phyloP scores from a whole-genome alignment of 2,113 vertebrate genomes.

The Cephalopholis sonnerati region DNA sequence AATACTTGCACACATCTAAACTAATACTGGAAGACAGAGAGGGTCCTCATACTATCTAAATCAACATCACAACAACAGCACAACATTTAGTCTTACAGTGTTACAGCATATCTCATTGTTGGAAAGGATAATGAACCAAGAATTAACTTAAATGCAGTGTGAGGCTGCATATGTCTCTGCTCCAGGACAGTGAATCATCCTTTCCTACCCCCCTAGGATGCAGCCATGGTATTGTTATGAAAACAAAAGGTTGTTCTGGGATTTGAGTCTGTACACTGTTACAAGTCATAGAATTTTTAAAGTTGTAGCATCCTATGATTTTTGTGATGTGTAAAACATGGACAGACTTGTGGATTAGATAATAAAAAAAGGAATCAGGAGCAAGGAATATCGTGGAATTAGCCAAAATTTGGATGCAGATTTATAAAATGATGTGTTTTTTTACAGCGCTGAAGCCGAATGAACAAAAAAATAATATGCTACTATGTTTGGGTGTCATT shows the following conservation, averaged over 20 bases:
- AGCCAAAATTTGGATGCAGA: too few species aligned
- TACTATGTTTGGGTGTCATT: too few species aligned
- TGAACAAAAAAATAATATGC: too few species aligned
- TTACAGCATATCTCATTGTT: background rate
- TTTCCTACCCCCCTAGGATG: background rate
- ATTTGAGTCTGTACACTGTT: background rate
- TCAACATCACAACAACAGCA: too few species aligned
- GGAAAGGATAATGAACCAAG: background rate
- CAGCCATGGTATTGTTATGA: conserved; percentile 11
- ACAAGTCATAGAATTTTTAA: background rate
- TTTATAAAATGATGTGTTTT: too few species aligned
- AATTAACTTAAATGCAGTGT: background rate
- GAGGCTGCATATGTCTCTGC: background rate
- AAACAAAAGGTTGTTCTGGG: conserved; percentile 21
- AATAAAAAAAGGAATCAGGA: too few species aligned
- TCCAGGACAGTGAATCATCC: conserved; percentile 48
- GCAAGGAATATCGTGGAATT: too few species aligned
- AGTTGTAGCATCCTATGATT: background rate
- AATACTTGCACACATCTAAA: background rate
- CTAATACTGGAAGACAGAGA: background rate
- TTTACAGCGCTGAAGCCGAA: too few species aligned
- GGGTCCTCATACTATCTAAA: background rate
- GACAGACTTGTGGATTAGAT: too few species aligned
- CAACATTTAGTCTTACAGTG: background rate
- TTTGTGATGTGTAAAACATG: too few species aligned